Evolutionary conservation across 2,113 vertebrate genomes (phyloP), one percentile per base, ranked within the genome.

Genomic region (Misgurnus mizolepis): DNA sequence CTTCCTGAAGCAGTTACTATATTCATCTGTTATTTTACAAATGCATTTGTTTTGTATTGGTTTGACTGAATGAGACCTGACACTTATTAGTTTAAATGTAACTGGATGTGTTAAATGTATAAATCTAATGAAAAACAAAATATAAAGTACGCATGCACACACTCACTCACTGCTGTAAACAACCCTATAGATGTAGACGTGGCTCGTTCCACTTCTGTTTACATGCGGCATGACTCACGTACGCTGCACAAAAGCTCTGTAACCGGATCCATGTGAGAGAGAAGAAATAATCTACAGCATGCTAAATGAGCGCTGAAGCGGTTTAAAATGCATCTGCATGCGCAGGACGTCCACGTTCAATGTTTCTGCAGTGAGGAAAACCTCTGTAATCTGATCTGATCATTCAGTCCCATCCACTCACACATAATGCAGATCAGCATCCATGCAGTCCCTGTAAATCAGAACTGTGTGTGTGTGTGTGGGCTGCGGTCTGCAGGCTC

Each of bases 271-370:
- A 17, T 39, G 49, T 4, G 47, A 49, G 47, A 49, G 47, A 49
- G 47, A 49, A 49, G 47, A 49, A 49, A 11, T 49, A 11, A 49
- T 49, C 1, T 5, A 0, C 8, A n/a, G 50, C 22, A 1, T 50
- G 69, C 55, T n/a, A 50, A n/a, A 18, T 3, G 39, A 18, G 53
- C 34, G 14, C 69, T 55, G 49, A n/a, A 39, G 50, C 50, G 8
- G 27, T 15, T 27, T 53, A 53, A 50, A 60, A 58, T 73, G 70
- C 70, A 73, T 53, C 55, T 72, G 39, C 69, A 27, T 70, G 49
- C 66, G 18, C 17, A 67, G 43, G n/a, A n/a, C 68, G 5, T 49
- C 45, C 67, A 55, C 55, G 2, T 56, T n/a, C 55, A 56, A 17
- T 7, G 55, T 56, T 53, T 53, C 55, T 56, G 5, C 15, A 56